These are phyloP conservation scores for Meloidogyne chitwoodi DNA, from an alignment of 1,140 invertebrate species.

Conservation along the genomic window DNA sequence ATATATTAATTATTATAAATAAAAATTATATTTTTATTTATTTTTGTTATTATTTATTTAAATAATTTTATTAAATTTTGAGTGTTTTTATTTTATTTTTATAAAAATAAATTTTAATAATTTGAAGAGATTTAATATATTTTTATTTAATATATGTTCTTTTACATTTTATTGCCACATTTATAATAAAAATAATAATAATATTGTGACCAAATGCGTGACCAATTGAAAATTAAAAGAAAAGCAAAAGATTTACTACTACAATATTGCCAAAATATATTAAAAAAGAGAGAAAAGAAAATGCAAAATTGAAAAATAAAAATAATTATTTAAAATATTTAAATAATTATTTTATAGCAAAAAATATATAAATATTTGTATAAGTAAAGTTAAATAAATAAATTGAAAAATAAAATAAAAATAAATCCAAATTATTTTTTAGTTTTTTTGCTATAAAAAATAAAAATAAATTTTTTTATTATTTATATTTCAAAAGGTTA, in stretches of 20 bases:
- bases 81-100: not conserved
- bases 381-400: too few relatives aligned
- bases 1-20: not conserved
- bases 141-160: not conserved
- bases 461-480: too few relatives aligned
- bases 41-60: not conserved
- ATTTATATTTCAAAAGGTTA: too few relatives aligned
- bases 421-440: too few relatives aligned
- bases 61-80: not conserved
- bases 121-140: not conserved
- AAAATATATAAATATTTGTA: too few relatives aligned
- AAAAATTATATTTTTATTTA: not conserved
- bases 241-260: not conserved
- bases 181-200: not conserved
- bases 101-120: not conserved
- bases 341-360: not conserved
- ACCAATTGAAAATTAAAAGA: not conserved
- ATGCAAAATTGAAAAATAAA: not conserved
- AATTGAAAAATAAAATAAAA: too few relatives aligned
- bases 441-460: too few relatives aligned
- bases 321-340: not conserved
- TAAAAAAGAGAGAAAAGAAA: not conserved
- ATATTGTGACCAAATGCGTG: not conserved
- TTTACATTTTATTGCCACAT: not conserved
- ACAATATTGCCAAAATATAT: not conserved